Evolutionary conservation across 2,113 vertebrate genomes (phyloP).

Genomic region (rat (Rattus norvegicus)): DNA sequence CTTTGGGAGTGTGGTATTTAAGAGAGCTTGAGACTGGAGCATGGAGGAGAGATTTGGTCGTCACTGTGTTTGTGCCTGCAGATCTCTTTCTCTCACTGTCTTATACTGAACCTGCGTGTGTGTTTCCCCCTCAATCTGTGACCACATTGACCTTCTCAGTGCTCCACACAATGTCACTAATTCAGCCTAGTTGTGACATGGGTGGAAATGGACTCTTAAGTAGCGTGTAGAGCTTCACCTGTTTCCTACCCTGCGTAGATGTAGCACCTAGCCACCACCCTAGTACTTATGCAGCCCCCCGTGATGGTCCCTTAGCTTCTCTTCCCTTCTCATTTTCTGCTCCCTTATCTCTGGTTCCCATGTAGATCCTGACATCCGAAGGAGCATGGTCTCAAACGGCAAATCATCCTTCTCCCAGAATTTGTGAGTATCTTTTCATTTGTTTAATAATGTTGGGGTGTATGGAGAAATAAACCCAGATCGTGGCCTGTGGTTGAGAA

Average conservation of each 20-base stretch:
- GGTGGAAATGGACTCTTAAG: not conserved
- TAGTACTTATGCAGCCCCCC: not conserved
- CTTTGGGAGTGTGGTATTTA: not conserved
- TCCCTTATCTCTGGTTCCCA: conserved; percentile 69
- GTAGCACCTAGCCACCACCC: not conserved
- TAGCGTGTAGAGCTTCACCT: not conserved
- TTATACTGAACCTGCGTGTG: not conserved
- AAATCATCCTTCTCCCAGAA: conserved; percentile 91
- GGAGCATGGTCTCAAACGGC: conserved; percentile 85
- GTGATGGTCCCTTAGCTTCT: not conserved
- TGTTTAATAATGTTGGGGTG: not conserved
- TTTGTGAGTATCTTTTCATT: conserved; percentile 87
- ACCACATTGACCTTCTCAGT: not conserved
- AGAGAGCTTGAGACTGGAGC: conserved; percentile 24
- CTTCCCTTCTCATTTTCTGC: not conserved
- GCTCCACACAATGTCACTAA: conserved; percentile 33
- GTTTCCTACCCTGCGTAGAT: not conserved
- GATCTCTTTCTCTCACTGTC: conserved; percentile 38
- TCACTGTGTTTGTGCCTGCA: conserved; percentile 20
- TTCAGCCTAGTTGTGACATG: not conserved
- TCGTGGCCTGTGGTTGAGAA: not conserved
- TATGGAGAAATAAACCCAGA: not conserved
- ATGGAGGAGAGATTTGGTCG: not conserved
- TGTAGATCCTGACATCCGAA: conserved; percentile 95
- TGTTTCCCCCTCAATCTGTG: conserved; percentile 21